phyloP scores from a whole-genome alignment of 2,113 vertebrate genomes.

The Phrynosoma blainvillii region DNA sequence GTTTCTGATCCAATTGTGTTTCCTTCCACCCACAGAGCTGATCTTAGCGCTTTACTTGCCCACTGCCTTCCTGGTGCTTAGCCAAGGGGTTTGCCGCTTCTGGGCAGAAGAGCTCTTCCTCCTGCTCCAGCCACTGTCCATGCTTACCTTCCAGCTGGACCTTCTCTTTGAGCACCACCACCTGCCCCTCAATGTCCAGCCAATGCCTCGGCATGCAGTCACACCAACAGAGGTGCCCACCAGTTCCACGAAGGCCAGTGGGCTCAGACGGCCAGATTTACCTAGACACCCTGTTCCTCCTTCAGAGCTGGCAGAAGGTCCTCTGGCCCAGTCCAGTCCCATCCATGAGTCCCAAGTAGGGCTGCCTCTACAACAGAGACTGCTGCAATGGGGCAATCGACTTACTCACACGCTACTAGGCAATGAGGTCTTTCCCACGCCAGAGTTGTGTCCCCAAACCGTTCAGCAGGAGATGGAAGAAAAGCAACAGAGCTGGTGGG shows the following conservation, averaged over 20 bases:
- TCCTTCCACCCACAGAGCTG: slow-evolving; percentile 48
- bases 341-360: slow-evolving; percentile 73
- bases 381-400: slow-evolving; percentile 84
- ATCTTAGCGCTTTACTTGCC: slow-evolving; percentile 75
- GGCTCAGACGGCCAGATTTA: fast-evolving
- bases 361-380: slow-evolving; percentile 85
- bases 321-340: background rate
- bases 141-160: slow-evolving; percentile 82
- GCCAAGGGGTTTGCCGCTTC: slow-evolving; percentile 67
- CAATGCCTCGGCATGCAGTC: background rate
- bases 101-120: slow-evolving; percentile 77
- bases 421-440: background rate
- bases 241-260: fast-evolving
- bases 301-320: background rate
- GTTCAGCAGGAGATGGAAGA: fast-evolving
- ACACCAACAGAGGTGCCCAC: fast-evolving
- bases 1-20: background rate
- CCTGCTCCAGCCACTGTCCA: slow-evolving; percentile 78
- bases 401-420: slow-evolving; percentile 78
- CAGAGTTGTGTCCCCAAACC: fast-evolving
- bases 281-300: background rate
- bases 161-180: slow-evolving; percentile 82
- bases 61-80: slow-evolving; percentile 76
- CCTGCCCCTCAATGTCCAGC: slow-evolving; percentile 58
- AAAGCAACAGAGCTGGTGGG: slow-evolving; percentile 71